Base-by-base conservation (phyloP, 2,888 invertebrate species). In the Mylabris sibirica region DNA sequence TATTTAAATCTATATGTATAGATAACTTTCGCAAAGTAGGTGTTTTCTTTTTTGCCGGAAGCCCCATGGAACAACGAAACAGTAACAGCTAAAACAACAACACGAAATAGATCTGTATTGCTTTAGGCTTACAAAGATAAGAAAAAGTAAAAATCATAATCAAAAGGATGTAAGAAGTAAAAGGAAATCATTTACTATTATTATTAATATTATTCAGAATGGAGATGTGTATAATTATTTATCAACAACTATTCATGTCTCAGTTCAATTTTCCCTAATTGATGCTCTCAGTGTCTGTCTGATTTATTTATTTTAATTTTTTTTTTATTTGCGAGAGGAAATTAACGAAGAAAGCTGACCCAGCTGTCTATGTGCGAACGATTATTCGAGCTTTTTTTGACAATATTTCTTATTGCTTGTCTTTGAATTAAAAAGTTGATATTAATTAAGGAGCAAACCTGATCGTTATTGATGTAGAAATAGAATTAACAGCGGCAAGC, bases 41-140 rank as follows among this genome's bases (percentile, higher is more conserved):
- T 59, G 64, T 62, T 64, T 64, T 64, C 64, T 24, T 64, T 64
- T 64, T 59, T 22, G 64, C 64, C 57, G 17, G 57, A 57, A 57
- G 64, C 57, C 24, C 14, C 6, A 57, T 26, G 24, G 14, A 57
- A 35, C n/a, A 64, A 53, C 41, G 34, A 57, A 59, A 64, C 34
- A 26, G 20, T 11, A 49, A 22, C 57, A 57, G 14, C 53, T 22
- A 30, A 30, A 4, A 22, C 6, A 49, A 22, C 22, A 53, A 53
- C 26, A 57, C 14, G 24, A 26, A 57, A 57, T 57, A 26, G 57
- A 57, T 57, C 26, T n/a, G 14, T 6, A 24, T 57, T 12, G 57
- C 57, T 57, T 12, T 26, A 26, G 24, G 57, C 12, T 26, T n/a
- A 26, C 14, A 57, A 53, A 1, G 22, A 22, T 11, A 22, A 53